Conservation (phyloP, 2,888 invertebrate genomes). For the Eupithecia exiguata region DNA sequence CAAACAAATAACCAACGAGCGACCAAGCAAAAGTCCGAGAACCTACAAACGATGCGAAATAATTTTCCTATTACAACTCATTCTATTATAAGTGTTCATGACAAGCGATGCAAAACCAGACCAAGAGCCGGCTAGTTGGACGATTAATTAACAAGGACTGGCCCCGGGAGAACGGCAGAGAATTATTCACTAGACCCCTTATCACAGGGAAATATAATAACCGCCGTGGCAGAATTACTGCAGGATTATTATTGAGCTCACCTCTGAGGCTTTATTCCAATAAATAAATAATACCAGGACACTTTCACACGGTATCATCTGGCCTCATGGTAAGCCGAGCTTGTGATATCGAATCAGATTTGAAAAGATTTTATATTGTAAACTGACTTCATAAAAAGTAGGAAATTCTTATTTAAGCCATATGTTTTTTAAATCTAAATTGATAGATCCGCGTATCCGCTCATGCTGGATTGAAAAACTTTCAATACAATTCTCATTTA, state of each 20-base stretch:
- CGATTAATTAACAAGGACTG: conserved; percentile 69
- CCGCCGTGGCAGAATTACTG: conserved; percentile 15
- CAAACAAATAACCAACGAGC: neutral
- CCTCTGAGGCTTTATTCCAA: neutral
- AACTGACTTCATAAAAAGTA: neutral
- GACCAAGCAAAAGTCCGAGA: conserved; percentile 7
- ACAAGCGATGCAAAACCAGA: conserved; percentile 54
- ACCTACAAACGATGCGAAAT: conserved; percentile 32
- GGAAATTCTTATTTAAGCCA: neutral
- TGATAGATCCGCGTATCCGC: neutral
- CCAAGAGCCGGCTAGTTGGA: conserved; percentile 58
- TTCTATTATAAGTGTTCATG: conserved; percentile 54
- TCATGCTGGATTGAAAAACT: neutral
- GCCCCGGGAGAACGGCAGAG: conserved; percentile 59
- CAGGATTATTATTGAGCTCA: neutral
- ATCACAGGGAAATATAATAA: conserved; percentile 29
- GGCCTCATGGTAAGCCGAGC: neutral
- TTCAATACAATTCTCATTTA: too few relatives aligned
- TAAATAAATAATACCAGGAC: neutral
- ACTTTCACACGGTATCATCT: neutral
- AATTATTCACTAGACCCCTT: conserved; percentile 61
- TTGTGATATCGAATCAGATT: neutral
- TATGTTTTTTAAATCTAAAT: neutral
- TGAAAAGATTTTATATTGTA: neutral
- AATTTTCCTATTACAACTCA: conserved; percentile 38